Base-by-base conservation (phyloP, 1,140 invertebrate species). In the Rhagoletis pomonella region DNA sequence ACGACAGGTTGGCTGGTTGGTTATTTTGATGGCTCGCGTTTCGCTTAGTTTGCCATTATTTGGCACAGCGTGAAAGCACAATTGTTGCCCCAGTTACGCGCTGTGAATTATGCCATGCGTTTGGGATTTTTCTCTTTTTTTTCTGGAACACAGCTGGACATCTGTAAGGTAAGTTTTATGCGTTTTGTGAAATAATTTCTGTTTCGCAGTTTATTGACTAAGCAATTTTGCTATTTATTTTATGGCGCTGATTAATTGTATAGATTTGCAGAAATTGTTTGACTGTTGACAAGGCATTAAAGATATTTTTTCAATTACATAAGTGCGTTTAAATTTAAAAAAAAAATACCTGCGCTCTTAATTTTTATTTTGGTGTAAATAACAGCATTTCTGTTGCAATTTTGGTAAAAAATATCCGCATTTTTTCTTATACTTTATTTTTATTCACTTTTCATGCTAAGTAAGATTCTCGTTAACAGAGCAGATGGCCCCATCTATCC, bases 21-120 rank as follows among this genome's bases (percentile, higher is more conserved):
- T n/a, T n/a, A n/a, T n/a, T n/a, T 12, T 62, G 60, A 73, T 73
- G 65, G 65, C 9, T 44, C 39, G n/a, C n/a, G n/a, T 55, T 6
- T 73, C 67, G 67, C 0, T 44, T 73, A 47, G 42, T 73, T 73
- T 73, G 67, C 67, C 14, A 17, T 5, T 73, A 73, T 73, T 73
- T 73, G 42, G 67, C 81, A 3, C 81, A 58, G 81, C 81, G 50
- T 85, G 81, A 85, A 85, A 85, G 81, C 81, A 58, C 50, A 85
- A 85, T 47, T 85, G 81, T n/a, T 85, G 81, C 81, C 81, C 81
- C 59, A 85, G 81, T 59, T 85, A 85, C 81, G 81, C 81, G 81
- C 55, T 14, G 81, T 59, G 81, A 58, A 59, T 85, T 85, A 85
- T 73, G 67, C n/a, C 39, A 17, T 42, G 67, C 12, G 39, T 73